Evolutionary conservation across 2,113 vertebrate species (phyloP).

Genomic region (Corythornis vintsioides): DNA sequence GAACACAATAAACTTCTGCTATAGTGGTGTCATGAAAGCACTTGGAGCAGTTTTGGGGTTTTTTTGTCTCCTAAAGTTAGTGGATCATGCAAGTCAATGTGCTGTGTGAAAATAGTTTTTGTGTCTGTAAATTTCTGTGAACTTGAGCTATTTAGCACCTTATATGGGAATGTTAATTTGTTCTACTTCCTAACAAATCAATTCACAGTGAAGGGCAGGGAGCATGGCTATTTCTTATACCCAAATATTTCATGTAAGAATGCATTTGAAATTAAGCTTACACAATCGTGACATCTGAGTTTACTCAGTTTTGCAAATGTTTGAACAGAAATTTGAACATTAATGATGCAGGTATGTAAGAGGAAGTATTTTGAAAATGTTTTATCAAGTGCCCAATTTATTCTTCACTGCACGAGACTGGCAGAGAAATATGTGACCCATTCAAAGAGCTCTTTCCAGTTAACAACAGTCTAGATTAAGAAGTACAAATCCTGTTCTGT

Average conservation of each 20-base stretch:
- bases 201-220: neutral
- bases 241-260: neutral
- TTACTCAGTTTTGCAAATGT: neutral
- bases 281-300: neutral
- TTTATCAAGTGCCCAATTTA: neutral
- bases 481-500: neutral
- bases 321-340: neutral
- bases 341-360: neutral
- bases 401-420: neutral
- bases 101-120: neutral
- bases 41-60: neutral
- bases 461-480: neutral
- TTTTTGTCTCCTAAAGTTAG: neutral
- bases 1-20: neutral
- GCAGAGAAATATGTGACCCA: neutral
- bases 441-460: neutral
- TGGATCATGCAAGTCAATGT: neutral
- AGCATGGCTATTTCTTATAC: neutral
- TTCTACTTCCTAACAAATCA: neutral
- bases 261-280: neutral
- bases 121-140: neutral
- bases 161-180: neutral
- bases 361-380: neutral
- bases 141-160: neutral
- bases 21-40: neutral